Evolutionary conservation across 2,797 vertebrate genomes (phyloP).

Genomic region (Melanotaenia trifasciata): DNA sequence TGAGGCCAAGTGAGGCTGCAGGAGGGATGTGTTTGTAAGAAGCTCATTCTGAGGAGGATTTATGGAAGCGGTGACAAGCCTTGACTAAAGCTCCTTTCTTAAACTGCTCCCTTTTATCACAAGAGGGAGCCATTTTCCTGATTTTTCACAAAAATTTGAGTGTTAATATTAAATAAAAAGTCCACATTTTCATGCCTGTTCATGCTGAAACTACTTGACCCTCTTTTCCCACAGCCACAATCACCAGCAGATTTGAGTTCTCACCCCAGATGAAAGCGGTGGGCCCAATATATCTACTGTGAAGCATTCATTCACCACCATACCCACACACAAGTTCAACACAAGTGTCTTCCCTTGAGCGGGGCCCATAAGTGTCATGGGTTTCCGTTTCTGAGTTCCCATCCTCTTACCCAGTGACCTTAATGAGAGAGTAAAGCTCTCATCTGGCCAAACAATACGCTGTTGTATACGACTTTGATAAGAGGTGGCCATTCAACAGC

Average conservation of each 20-base stretch:
- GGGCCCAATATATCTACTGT: constrained; percentile 41
- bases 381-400: constrained; percentile 72
- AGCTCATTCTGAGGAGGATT: constrained; percentile 38
- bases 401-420: constrained; percentile 75
- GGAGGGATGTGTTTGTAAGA: constrained; percentile 58
- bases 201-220: constrained; percentile 27
- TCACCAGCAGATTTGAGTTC: constrained; percentile 43
- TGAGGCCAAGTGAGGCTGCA: constrained; percentile 65
- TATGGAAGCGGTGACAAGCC: constrained; percentile 17
- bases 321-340: constrained; percentile 75
- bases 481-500: constrained; percentile 71
- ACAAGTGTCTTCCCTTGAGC: constrained; percentile 72
- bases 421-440: constrained; percentile 76
- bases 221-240: constrained; percentile 50
- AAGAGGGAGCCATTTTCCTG: constrained; percentile 76
- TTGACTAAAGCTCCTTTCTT: constrained; percentile 1
- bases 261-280: constrained; percentile 60
- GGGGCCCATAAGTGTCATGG: constrained; percentile 67
- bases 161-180: constrained; percentile 34
- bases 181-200: constrained; percentile 36
- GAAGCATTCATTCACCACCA: constrained; percentile 60
- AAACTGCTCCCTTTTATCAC: constrained; percentile 47
- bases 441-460: constrained; percentile 76
- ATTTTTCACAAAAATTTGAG: constrained; percentile 20
- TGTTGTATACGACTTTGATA: constrained; percentile 72